These are phyloP conservation scores for Dasypus novemcinctus DNA, from an alignment of 2,113 vertebrate genomes.

Conservation along the genomic window DNA sequence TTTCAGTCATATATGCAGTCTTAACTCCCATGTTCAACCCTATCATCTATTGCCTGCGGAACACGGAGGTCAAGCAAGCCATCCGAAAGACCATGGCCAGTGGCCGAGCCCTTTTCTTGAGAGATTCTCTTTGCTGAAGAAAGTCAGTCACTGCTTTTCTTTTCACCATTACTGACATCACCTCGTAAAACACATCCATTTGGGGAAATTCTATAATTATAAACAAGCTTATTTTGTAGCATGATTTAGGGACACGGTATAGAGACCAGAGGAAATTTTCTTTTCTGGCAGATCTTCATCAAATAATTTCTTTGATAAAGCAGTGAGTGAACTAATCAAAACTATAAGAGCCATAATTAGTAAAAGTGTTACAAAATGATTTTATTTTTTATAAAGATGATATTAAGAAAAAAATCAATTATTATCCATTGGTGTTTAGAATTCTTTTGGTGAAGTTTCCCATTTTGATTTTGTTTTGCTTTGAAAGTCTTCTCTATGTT, in stretches of 20 bases:
- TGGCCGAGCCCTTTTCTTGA: constrained; percentile 6
- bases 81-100: constrained; percentile 64
- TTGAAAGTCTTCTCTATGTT: not conserved
- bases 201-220: not conserved
- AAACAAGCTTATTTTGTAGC: not conserved
- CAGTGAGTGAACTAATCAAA: not conserved
- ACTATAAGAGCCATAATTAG: not conserved
- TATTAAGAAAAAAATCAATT: not conserved
- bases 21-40: constrained; percentile 79
- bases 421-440: not conserved
- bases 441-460: not conserved
- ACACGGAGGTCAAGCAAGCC: constrained; percentile 77
- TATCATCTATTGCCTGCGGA: constrained; percentile 81
- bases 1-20: constrained; percentile 77
- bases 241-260: not conserved
- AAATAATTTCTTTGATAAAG: not conserved
- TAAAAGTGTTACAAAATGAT: not conserved
- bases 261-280: not conserved
- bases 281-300: not conserved
- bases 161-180: not conserved
- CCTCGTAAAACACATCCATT: not conserved
- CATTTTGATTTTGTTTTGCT: constrained; percentile 3
- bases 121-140: constrained; percentile 51
- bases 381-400: not conserved
- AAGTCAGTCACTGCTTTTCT: not conserved